Evolutionary conservation across 2,888 invertebrate species (phyloP).

Genomic region (Synanthedon andrenaeformis): DNA sequence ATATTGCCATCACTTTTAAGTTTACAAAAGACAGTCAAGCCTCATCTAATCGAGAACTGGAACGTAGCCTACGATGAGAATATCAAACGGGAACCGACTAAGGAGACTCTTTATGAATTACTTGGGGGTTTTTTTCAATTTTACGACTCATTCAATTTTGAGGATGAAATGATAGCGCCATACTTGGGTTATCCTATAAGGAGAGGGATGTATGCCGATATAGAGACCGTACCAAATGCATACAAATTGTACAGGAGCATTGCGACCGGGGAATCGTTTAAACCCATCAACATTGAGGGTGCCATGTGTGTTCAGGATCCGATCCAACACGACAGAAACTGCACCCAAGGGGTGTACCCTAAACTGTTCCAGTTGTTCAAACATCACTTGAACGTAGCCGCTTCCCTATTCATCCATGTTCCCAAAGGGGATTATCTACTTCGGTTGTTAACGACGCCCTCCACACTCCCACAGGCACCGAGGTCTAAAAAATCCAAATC

Average conservation of each 20-base stretch:
- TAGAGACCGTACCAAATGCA: constrained; percentile 17
- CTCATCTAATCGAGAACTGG: constrained; percentile 43
- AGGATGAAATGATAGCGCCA: constrained; percentile 68
- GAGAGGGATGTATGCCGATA: constrained; percentile 33
- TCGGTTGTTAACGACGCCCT: no score
- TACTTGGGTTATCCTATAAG: constrained; percentile 63
- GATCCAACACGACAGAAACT: constrained; percentile 68
- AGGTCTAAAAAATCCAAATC: no score
- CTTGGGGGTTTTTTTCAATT: constrained; percentile 74
- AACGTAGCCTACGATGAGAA: constrained; percentile 64
- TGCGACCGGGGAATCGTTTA: constrained; percentile 15
- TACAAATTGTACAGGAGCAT: constrained; percentile 47
- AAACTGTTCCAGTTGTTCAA: constrained; percentile 8
- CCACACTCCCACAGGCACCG: no score
- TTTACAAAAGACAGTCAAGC: constrained; percentile 40
- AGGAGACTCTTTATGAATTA: constrained; percentile 53
- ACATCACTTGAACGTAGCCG: no score
- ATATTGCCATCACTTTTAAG: constrained; percentile 67
- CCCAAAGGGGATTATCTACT: no score
- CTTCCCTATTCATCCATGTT: no score
- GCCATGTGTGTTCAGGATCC: constrained; percentile 73
- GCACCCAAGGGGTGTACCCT: constrained; percentile 28
- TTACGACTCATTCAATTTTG: constrained; percentile 70
- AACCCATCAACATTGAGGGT: constrained; percentile 28
- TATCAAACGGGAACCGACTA: constrained; percentile 14